Percentiles rank a stretch among this genome's conserved stretches.
Conservation (phyloP, 2,888 invertebrate species). For the Rosalia funebris region DNA sequence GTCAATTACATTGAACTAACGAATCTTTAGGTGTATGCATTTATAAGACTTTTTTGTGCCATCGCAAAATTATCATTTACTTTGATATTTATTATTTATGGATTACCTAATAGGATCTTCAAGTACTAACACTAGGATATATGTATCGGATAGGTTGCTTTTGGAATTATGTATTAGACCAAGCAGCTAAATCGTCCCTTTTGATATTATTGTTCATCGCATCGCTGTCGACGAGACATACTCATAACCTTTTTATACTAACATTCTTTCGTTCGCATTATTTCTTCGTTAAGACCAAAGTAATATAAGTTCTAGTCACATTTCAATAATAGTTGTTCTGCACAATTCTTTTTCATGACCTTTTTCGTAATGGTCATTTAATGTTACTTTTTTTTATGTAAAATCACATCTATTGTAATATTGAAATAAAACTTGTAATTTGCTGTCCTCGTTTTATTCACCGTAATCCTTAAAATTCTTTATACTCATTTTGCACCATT, state of each 20-base stretch:
- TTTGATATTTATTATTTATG: slow-evolving; percentile 31
- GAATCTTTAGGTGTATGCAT: slow-evolving; percentile 31
- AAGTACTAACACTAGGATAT: slow-evolving; percentile 36
- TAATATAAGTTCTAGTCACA: slow-evolving; percentile 53
- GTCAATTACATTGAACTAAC: slow-evolving; percentile 43
- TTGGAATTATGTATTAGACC: slow-evolving; percentile 36
- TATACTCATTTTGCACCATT: no score
- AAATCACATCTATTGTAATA: slow-evolving; percentile 42
- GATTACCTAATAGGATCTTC: slow-evolving; percentile 13
- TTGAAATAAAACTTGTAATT: slow-evolving; percentile 40
- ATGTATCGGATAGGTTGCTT: slow-evolving; percentile 38
- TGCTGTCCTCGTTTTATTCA: slow-evolving; percentile 27
- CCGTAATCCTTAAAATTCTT: slow-evolving; percentile 5
- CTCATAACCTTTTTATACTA: slow-evolving; percentile 32
- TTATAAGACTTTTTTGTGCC: slow-evolving; percentile 42
- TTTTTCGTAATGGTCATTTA: slow-evolving; percentile 32
- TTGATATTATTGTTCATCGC: slow-evolving; percentile 24
- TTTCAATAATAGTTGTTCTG: slow-evolving; percentile 44
- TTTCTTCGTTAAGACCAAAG: slow-evolving; percentile 47
- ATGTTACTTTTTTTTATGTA: slow-evolving; percentile 40
- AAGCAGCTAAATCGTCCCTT: slow-evolving; percentile 21
- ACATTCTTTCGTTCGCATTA: slow-evolving; percentile 29
- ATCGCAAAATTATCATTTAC: slow-evolving; percentile 35
- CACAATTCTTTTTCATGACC: slow-evolving; percentile 42
- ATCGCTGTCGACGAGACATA: slow-evolving; percentile 14